Evolutionary conservation across 2,797 vertebrate species (phyloP).

Genomic region (Megaceryle alcyon): DNA sequence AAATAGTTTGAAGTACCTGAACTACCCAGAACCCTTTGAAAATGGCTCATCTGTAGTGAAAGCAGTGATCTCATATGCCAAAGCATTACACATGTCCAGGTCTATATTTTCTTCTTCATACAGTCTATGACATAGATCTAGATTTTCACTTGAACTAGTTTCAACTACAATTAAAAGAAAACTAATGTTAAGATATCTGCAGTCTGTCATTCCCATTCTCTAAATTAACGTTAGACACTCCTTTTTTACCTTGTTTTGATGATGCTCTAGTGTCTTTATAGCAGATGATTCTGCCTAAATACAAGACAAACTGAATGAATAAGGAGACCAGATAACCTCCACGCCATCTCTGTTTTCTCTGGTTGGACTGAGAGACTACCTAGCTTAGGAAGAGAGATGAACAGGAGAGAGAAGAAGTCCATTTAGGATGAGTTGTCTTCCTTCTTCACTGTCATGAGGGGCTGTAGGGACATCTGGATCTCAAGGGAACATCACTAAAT

Average conservation of each 20-base stretch:
- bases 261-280: neutral
- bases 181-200: neutral
- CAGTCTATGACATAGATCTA: neutral
- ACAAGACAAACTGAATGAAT: neutral
- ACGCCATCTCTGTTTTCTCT: neutral
- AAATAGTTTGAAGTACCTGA: neutral
- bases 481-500: conserved; percentile 39
- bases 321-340: neutral
- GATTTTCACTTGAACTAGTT: neutral
- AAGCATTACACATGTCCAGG: neutral
- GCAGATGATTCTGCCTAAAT: neutral
- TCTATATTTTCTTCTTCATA: neutral
- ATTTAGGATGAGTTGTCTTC: neutral
- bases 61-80: neutral
- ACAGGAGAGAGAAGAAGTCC: neutral
- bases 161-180: neutral
- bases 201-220: neutral
- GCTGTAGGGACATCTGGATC: conserved; percentile 40
- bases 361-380: neutral
- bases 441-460: neutral
- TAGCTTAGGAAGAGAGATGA: neutral
- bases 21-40: neutral
- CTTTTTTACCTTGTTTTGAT: neutral
- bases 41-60: neutral
- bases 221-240: neutral